Conservation (phyloP, 2,113 vertebrate species). For the Peromyscus maniculatus region DNA sequence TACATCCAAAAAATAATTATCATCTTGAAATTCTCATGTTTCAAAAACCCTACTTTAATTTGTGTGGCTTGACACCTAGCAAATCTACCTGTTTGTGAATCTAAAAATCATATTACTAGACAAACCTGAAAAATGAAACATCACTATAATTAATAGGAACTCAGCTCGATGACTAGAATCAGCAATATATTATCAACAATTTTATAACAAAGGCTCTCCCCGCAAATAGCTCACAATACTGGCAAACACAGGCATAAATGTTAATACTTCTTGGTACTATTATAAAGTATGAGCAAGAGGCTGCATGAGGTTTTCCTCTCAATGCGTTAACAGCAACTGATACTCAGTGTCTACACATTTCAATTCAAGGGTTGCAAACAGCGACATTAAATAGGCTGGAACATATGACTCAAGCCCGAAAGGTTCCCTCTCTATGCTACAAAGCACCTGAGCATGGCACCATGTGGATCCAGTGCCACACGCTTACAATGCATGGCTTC, state of each 20-base stretch:
- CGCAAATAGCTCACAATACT: neutral
- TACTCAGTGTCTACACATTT: neutral
- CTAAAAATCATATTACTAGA: conserved; percentile 6
- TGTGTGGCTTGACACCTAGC: neutral
- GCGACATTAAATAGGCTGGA: neutral
- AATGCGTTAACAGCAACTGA: neutral
- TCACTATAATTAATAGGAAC: neutral
- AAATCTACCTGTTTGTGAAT: conserved; percentile 32
- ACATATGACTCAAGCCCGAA: neutral
- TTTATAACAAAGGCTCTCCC: neutral
- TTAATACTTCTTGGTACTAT: neutral
- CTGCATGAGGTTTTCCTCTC: neutral
- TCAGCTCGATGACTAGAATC: neutral
- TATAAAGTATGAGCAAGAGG: neutral
- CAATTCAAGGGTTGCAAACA: neutral
- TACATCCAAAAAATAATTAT: neutral
- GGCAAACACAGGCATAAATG: neutral
- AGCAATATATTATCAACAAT: neutral
- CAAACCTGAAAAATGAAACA: neutral
- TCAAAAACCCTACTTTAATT: neutral
- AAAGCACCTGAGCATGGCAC: neutral
- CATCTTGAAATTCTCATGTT: conserved; percentile 6
- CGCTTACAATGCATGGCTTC: neutral
- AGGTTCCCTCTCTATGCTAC: neutral
- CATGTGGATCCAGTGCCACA: neutral